Evolutionary conservation across 2,797 vertebrate genomes (phyloP).

Genomic region (Selene dorsalis): DNA sequence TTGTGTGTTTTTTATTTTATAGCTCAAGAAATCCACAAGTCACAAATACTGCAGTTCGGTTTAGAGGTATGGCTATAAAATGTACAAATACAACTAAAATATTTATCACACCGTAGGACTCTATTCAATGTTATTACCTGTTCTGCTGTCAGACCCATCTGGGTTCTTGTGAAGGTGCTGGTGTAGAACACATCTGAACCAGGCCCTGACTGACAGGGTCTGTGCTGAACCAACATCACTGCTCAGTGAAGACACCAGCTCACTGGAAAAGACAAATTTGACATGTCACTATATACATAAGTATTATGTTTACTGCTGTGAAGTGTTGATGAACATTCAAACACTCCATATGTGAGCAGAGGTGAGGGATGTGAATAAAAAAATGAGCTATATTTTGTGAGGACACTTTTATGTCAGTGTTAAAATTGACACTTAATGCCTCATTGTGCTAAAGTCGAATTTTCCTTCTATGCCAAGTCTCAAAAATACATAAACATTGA

Average conservation of each 20-base stretch:
- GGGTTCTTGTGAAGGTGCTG: conserved; percentile 89
- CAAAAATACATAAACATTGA: neutral
- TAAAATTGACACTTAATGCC: conserved; percentile 1
- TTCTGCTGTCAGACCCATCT: conserved; percentile 81
- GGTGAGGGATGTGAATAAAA: neutral
- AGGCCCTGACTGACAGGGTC: conserved; percentile 89
- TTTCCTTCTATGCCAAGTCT: neutral
- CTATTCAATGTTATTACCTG: conserved; percentile 65
- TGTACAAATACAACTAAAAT: neutral
- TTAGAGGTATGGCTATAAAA: neutral
- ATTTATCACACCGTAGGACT: neutral
- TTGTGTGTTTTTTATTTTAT: neutral
- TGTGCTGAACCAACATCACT: conserved; percentile 83
- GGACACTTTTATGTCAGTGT: conserved; percentile 5
- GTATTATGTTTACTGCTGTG: neutral
- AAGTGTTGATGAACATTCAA: neutral
- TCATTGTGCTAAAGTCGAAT: neutral
- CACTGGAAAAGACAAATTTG: conserved; percentile 74
- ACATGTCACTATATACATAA: neutral
- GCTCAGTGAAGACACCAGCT: conserved; percentile 85
- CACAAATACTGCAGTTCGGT: neutral
- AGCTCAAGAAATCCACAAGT: neutral
- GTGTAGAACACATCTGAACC: conserved; percentile 95
- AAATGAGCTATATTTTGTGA: neutral
- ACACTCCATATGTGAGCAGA: neutral